Percentiles rank a stretch among this genome's conserved stretches.
Evolutionary conservation across 2,113 vertebrate genomes (phyloP).

Genomic region (Ammodytes dubius): DNA sequence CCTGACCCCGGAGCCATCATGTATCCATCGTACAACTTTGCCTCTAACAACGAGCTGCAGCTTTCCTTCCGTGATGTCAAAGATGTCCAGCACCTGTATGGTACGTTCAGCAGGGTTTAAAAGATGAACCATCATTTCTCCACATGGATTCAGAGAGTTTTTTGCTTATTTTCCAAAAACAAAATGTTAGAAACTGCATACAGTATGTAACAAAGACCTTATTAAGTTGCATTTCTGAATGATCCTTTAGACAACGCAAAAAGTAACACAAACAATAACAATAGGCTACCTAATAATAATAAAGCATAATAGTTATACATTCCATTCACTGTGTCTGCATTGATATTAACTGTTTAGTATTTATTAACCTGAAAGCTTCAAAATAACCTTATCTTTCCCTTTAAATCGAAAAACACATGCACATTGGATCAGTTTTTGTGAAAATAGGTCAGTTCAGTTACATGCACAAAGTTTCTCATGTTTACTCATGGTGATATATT

Average conservation of each 20-base stretch:
- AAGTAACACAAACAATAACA: too few species aligned
- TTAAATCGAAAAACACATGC: not conserved
- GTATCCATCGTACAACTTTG: slow-evolving; percentile 83
- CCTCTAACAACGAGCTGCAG: slow-evolving; percentile 57
- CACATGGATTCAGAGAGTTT: not conserved
- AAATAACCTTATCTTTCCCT: too few species aligned
- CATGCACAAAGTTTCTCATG: not conserved
- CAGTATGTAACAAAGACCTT: too few species aligned
- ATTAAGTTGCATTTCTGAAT: too few species aligned
- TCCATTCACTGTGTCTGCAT: not conserved
- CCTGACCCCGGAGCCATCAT: slow-evolving; percentile 82
- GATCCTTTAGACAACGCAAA: too few species aligned
- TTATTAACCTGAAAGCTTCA: not conserved
- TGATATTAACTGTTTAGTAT: too few species aligned
- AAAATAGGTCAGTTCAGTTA: not conserved
- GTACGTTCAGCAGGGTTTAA: slow-evolving; percentile 65
- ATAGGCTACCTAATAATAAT: too few species aligned
- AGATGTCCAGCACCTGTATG: slow-evolving; percentile 86
- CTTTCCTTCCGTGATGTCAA: slow-evolving; percentile 85
- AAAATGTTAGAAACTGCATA: not conserved
- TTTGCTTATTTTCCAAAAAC: not conserved
- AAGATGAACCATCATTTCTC: not conserved
- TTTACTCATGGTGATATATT: not conserved
- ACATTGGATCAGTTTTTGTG: not conserved
- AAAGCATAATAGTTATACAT: not conserved